phyloP scores from a whole-genome alignment of 2,888 invertebrate species.

The Enchytraeus crypticus region DNA sequence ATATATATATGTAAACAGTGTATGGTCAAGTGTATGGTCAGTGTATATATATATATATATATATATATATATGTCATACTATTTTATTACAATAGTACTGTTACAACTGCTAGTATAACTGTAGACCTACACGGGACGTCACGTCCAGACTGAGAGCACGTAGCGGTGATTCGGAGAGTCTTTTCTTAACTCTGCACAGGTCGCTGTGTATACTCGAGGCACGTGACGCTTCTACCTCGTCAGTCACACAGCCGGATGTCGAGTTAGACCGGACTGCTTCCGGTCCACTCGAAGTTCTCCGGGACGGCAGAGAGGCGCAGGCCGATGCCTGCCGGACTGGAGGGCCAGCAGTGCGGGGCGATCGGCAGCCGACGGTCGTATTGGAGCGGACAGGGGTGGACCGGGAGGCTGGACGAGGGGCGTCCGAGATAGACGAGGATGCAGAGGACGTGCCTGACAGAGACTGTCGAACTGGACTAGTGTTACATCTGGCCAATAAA shows the following conservation, averaged over 20 bases:
- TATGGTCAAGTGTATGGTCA: too few relatives aligned
- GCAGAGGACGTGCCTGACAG: too few relatives aligned
- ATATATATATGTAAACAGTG: constrained; percentile 2
- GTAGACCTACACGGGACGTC: too few relatives aligned
- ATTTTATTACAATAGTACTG: not conserved
- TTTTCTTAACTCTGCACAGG: not conserved
- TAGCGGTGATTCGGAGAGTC: not conserved
- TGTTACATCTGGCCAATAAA: too few relatives aligned
- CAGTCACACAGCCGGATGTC: not conserved
- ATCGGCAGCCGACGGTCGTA: too few relatives aligned
- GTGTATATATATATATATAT: constrained; percentile 5
- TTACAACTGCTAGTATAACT: not conserved
- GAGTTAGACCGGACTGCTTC: not conserved
- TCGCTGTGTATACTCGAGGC: not conserved
- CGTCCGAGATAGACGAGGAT: too few relatives aligned
- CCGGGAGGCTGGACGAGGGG: too few relatives aligned
- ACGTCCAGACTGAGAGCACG: not conserved
- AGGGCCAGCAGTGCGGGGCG: too few relatives aligned
- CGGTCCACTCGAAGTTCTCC: not conserved
- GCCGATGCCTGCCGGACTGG: not conserved
- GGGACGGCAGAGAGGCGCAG: not conserved
- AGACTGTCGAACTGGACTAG: too few relatives aligned
- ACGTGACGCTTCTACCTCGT: not conserved
- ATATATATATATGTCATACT: constrained; percentile 4
- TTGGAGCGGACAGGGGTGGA: too few relatives aligned